phyloP scores from a whole-genome alignment of 2,888 invertebrate species.

The Venustoraphidia nigricollis region DNA sequence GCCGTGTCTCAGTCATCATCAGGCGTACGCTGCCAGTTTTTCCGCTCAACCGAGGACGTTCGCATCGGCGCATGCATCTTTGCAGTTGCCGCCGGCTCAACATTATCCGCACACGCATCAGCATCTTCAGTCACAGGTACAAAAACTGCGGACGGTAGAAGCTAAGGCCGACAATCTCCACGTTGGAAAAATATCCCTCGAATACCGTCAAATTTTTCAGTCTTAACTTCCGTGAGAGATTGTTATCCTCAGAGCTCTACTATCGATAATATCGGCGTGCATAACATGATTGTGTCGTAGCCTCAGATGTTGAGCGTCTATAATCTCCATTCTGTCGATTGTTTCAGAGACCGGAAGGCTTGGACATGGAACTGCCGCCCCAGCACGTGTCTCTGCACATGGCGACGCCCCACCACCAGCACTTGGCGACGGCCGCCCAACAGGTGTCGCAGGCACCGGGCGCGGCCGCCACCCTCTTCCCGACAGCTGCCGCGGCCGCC shows the following conservation, averaged over 20 bases:
- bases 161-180: too few species aligned
- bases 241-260: too few species aligned
- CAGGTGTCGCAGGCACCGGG: conserved; percentile 32
- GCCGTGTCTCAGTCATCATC: conserved; percentile 17
- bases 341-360: conserved; percentile 23
- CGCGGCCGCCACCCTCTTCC: conserved; percentile 19
- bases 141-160: too few species aligned
- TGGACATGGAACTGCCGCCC: conserved; percentile 26
- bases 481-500: conserved; percentile 19
- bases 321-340: too few species aligned
- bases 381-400: conserved; percentile 16
- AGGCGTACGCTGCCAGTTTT: conserved; percentile 8
- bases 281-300: too few species aligned
- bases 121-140: conserved; percentile 26
- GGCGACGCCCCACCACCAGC: conserved; percentile 23
- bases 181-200: too few species aligned
- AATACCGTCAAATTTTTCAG: too few species aligned
- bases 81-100: conserved; percentile 21
- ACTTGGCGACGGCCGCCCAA: conserved; percentile 22
- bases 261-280: too few species aligned
- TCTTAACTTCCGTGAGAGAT: too few species aligned
- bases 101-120: conserved; percentile 27
- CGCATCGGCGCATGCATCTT: conserved; percentile 17
- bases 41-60: background rate
- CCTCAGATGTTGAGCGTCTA: too few species aligned